A percentile compares a stretch with the other conserved stretches of the same genome.
phyloP scores from a whole-genome alignment of 2,113 vertebrate genomes.

The Podiceps cristatus region DNA sequence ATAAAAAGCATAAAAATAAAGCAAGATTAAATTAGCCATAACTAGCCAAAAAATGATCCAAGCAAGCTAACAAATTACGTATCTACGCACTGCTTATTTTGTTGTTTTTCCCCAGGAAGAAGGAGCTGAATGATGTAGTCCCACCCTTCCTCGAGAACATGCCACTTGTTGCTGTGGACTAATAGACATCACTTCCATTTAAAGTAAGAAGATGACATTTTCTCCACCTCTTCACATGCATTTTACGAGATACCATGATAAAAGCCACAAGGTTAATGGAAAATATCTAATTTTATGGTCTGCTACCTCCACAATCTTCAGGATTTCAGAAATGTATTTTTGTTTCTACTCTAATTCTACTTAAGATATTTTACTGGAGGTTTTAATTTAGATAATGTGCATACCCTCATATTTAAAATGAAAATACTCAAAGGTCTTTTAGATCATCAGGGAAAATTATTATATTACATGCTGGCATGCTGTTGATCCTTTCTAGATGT shows the following conservation, averaged over 20 bases:
- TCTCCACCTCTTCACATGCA: neutral
- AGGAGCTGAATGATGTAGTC: neutral
- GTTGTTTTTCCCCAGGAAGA: neutral
- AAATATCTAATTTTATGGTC: neutral
- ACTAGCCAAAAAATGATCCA: neutral
- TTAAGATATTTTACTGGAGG: neutral
- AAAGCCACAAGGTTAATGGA: neutral
- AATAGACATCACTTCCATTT: neutral
- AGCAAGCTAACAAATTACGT: neutral
- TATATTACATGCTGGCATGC: neutral
- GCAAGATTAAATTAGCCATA: neutral
- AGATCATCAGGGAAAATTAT: neutral
- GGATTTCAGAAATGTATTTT: neutral
- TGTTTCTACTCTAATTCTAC: neutral
- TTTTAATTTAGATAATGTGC: conserved; percentile 19
- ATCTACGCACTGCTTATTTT: neutral
- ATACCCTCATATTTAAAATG: neutral
- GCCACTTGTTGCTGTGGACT: neutral
- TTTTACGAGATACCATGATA: neutral
- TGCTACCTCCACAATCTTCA: neutral
- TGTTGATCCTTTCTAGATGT: neutral
- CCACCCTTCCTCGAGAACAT: neutral
- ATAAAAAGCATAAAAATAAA: neutral
- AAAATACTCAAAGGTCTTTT: neutral
- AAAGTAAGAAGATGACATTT: neutral